These are phyloP conservation scores for Leptinotarsa lineolata DNA, from an alignment of 1,140 invertebrate genomes.

Conservation along the genomic window DNA sequence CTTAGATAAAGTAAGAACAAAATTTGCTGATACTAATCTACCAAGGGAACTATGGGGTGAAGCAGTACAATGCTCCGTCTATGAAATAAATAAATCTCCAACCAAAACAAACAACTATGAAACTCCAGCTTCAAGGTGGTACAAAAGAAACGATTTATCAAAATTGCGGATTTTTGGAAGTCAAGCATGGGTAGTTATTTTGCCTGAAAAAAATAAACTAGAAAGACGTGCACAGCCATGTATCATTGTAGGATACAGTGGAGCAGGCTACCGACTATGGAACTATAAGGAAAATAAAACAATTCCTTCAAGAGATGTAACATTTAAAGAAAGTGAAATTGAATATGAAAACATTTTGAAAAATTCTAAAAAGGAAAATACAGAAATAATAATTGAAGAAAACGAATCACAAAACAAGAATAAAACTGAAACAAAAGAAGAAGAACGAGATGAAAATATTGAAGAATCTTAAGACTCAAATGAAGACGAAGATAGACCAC, in stretches of 20 bases:
- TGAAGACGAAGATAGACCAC: background rate
- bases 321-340: constrained; percentile 22
- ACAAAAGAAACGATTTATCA: background rate
- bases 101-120: constrained; percentile 7
- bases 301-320: constrained; percentile 23
- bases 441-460: too few species aligned
- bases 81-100: constrained; percentile 46
- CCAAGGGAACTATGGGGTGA: constrained; percentile 45
- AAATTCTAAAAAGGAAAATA: too few species aligned
- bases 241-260: too few species aligned
- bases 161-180: constrained; percentile 26
- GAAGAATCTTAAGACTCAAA: background rate
- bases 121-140: background rate
- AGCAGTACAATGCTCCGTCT: constrained; percentile 41
- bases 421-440: too few species aligned
- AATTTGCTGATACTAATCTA: constrained; percentile 39
- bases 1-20: constrained; percentile 35
- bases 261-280: too few species aligned
- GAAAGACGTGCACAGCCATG: too few species aligned
- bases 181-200: constrained; percentile 4
- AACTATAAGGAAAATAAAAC: constrained; percentile 5
- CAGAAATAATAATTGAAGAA: too few species aligned
- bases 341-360: background rate
- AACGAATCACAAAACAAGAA: too few species aligned
- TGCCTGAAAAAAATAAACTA: constrained; percentile 1